A percentile compares a stretch with the other conserved stretches of the same genome.
phyloP scores from a whole-genome alignment of 1,140 invertebrate species.

The Mizuhopecten yessoensis region DNA sequence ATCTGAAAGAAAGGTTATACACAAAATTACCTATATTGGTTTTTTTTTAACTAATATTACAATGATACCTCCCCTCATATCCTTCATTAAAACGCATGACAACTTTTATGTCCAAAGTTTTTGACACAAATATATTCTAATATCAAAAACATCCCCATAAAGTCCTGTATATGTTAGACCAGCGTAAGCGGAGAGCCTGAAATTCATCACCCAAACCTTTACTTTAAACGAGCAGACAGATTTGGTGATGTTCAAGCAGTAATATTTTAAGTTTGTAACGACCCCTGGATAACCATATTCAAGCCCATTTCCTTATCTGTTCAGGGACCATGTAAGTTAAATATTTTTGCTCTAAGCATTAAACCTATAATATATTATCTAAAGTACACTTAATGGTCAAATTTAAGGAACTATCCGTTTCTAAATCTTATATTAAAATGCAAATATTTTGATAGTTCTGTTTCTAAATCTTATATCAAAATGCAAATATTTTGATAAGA shows the following conservation, averaged over 20 bases:
- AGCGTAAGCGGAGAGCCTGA: no score
- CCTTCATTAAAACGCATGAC: not conserved
- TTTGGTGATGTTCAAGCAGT: not conserved
- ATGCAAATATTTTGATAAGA: not conserved
- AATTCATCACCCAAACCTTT: not conserved
- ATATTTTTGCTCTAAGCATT: slow-evolving; percentile 18
- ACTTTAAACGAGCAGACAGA: no score
- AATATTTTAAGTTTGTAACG: not conserved
- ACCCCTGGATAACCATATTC: no score
- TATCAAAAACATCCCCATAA: not conserved
- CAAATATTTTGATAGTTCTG: no score
- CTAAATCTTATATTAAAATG: not conserved
- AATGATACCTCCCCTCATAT: not conserved
- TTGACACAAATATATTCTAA: not conserved
- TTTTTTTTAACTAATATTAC: not conserved
- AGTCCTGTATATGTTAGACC: no score
- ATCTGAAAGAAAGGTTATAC: no score
- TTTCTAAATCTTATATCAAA: not conserved
- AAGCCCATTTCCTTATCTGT: slow-evolving; percentile 14
- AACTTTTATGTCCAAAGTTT: not conserved
- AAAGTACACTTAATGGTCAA: not conserved
- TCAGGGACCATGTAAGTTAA: slow-evolving; percentile 6
- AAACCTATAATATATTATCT: slow-evolving; percentile 19
- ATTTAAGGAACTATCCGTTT: not conserved
- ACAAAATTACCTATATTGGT: not conserved